Conservation (phyloP, 2,113 vertebrate species). For the Ariopsis seemanni region DNA sequence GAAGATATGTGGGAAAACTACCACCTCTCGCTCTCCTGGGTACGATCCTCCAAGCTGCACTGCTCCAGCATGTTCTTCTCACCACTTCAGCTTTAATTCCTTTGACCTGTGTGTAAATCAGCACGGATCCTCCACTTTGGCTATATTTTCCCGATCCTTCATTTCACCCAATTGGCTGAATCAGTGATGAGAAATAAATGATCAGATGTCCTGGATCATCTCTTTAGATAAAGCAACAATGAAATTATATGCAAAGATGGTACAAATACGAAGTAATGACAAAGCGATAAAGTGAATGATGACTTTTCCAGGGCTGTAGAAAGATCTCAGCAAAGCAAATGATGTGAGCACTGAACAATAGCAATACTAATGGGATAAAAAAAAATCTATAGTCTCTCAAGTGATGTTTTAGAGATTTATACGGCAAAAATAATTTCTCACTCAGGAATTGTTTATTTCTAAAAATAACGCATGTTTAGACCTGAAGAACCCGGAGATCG, state of each 20-base stretch:
- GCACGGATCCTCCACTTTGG: neutral
- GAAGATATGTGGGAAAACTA: constrained; percentile 71
- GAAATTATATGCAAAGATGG: no score
- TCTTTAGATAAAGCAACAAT: neutral
- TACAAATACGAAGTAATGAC: no score
- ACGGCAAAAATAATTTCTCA: neutral
- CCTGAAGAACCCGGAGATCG: constrained; percentile 80
- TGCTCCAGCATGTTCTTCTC: neutral
- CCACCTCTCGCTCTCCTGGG: constrained; percentile 79
- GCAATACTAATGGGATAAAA: neutral
- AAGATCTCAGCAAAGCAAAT: neutral
- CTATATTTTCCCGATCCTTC: neutral
- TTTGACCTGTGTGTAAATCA: no score
- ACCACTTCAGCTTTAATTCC: neutral
- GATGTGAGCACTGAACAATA: neutral
- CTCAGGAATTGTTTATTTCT: neutral
- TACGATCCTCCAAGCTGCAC: constrained; percentile 61
- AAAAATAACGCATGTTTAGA: constrained; percentile 61
- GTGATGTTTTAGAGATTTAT: neutral
- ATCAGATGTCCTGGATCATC: neutral
- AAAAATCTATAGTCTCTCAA: neutral
- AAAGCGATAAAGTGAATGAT: neutral
- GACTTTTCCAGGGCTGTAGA: neutral
- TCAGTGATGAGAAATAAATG: neutral
- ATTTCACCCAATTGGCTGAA: constrained; percentile 12